Conservation (phyloP, 1,140 invertebrate species). For the Bathynomus jamesi region DNA sequence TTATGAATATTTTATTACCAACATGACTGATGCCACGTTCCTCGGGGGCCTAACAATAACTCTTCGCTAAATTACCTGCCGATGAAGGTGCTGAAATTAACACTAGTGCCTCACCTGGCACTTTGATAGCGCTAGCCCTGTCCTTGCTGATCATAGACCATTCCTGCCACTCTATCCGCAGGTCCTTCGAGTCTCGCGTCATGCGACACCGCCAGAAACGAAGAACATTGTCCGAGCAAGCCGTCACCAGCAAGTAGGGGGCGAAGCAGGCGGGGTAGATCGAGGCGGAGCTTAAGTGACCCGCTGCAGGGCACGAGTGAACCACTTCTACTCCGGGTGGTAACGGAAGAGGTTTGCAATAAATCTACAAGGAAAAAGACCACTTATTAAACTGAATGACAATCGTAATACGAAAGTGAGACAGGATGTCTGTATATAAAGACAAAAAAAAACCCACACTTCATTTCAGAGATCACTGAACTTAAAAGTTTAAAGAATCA, state of each 20-base stretch:
- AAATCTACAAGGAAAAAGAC: slow-evolving; percentile 51
- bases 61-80: too few relatives aligned
- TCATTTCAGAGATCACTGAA: too few relatives aligned
- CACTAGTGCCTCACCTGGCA: slow-evolving; percentile 68
- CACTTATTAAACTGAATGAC: too few relatives aligned
- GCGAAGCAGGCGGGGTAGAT: slow-evolving; percentile 97
- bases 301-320: slow-evolving; percentile 84
- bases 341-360: slow-evolving; percentile 72
- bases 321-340: slow-evolving; percentile 85
- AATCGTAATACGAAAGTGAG: too few relatives aligned
- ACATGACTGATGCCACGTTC: too few relatives aligned
- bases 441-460: too few relatives aligned
- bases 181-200: slow-evolving; percentile 39
- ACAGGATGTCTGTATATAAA: too few relatives aligned
- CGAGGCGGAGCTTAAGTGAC: slow-evolving; percentile 93
- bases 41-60: too few relatives aligned
- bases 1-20: too few relatives aligned
- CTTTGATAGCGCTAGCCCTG: slow-evolving; percentile 67
- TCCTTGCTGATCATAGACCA: slow-evolving; percentile 82
- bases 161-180: slow-evolving; percentile 68
- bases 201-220: slow-evolving; percentile 74
- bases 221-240: slow-evolving; percentile 77
- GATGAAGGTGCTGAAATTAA: too few relatives aligned
- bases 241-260: slow-evolving; percentile 89
- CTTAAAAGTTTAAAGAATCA: too few relatives aligned